Conservation (phyloP, 2,888 invertebrate genomes). For the Zelleria hepariella region DNA sequence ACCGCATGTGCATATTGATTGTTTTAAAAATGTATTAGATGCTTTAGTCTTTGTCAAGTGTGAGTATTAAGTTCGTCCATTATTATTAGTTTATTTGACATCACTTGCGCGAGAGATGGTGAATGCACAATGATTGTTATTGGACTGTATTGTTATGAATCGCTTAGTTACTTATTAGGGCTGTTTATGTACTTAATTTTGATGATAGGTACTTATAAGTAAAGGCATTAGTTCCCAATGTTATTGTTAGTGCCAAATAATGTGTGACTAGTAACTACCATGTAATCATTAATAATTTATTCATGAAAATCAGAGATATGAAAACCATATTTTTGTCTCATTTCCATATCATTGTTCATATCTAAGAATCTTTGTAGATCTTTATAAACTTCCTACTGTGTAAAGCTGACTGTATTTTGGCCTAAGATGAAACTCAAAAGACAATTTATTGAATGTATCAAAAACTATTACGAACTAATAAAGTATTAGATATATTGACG, state of each 20-base stretch:
- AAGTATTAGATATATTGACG: not conserved
- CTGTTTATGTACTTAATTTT: not conserved
- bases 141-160: not conserved
- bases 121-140: not conserved
- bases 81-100: not conserved
- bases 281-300: not conserved
- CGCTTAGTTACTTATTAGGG: not conserved
- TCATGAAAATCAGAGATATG: not conserved
- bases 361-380: not conserved
- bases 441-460: not conserved
- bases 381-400: not conserved
- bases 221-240: not conserved
- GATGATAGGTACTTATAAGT: not conserved
- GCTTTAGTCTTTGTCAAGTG: not conserved
- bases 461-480: not conserved
- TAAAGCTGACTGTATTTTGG: not conserved
- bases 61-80: not conserved
- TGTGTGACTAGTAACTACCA: not conserved
- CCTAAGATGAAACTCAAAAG: conserved; percentile 2
- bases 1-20: not conserved
- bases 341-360: conserved; percentile 2
- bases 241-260: not conserved
- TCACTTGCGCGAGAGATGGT: not conserved
- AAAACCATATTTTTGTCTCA: not conserved
- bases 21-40: not conserved